Percentiles rank a stretch among this genome's conserved stretches.
Evolutionary conservation across 2,888 invertebrate species (phyloP).

Genomic region (Lochmaea crataegi): DNA sequence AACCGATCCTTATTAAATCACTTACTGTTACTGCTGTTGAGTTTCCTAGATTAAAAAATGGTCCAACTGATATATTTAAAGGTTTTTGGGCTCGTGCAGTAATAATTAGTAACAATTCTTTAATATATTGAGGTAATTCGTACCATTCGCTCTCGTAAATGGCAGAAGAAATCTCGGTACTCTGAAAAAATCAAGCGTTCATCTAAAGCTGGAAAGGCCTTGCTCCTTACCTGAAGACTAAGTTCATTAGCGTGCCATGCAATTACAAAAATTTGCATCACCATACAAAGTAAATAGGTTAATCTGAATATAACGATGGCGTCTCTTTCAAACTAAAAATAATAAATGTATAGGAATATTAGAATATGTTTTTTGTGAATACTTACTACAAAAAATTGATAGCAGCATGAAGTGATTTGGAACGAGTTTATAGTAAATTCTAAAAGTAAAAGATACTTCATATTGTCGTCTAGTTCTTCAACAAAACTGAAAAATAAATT

Average conservation of each 20-base stretch:
- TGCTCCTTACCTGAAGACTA: conserved; percentile 21
- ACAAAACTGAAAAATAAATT: conserved; percentile 16
- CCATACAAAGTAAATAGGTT: conserved; percentile 22
- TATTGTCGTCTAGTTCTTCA: conserved; percentile 27
- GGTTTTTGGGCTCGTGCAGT: conserved; percentile 34
- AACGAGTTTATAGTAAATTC: conserved; percentile 33
- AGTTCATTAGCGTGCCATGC: conserved; percentile 35
- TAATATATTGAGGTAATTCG: conserved; percentile 15
- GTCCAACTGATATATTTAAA: conserved; percentile 32
- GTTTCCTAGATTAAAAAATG: conserved; percentile 36
- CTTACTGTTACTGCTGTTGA: conserved; percentile 34
- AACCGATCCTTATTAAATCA: background rate
- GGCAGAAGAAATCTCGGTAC: conserved; percentile 28
- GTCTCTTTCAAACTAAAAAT: conserved; percentile 23
- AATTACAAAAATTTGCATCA: conserved; percentile 28
- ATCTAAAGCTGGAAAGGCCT: too few species aligned
- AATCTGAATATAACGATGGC: conserved; percentile 24
- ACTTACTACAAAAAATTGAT: conserved; percentile 28
- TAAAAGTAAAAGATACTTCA: conserved; percentile 29
- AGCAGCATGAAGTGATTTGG: conserved; percentile 26
- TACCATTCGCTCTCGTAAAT: conserved; percentile 37
- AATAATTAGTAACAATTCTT: conserved; percentile 28
- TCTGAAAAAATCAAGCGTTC: conserved; percentile 24
- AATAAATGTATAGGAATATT: background rate
- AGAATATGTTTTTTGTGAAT: too few species aligned